Conservation (phyloP, 2,797 vertebrate species). For the Artibeus jamaicensis region DNA sequence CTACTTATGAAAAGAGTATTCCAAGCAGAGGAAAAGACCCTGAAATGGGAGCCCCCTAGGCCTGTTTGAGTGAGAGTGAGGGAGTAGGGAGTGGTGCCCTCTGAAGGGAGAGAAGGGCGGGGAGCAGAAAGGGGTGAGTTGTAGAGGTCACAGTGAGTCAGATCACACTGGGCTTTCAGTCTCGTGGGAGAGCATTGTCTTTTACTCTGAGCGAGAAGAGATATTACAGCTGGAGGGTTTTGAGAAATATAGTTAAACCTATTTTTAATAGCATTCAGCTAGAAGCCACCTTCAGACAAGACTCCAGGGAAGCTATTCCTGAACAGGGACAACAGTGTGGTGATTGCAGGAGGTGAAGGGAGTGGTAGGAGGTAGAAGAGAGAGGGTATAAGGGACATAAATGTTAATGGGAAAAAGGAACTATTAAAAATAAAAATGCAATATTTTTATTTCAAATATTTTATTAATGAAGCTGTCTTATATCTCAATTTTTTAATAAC, state of each 20-base stretch:
- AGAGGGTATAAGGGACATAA: background rate
- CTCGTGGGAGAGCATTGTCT: background rate
- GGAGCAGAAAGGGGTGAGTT: background rate
- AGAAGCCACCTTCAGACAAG: too few relatives aligned
- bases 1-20: background rate
- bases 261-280: background rate
- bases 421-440: background rate
- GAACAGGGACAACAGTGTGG: background rate
- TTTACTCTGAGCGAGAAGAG: background rate
- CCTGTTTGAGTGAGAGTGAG: background rate
- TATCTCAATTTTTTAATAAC: background rate
- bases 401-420: background rate
- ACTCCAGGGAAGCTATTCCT: background rate
- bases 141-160: background rate
- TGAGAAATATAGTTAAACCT: background rate
- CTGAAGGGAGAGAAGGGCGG: background rate
- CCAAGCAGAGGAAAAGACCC: background rate
- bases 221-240: background rate
- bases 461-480: background rate
- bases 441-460: background rate
- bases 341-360: background rate
- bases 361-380: background rate
- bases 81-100: fast-evolving
- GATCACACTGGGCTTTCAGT: background rate
- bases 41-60: background rate